A percentile compares a stretch with the other conserved stretches of the same genome.
Evolutionary conservation across 2,888 invertebrate species (phyloP).

Genomic region (Standfussiana lucernea): DNA sequence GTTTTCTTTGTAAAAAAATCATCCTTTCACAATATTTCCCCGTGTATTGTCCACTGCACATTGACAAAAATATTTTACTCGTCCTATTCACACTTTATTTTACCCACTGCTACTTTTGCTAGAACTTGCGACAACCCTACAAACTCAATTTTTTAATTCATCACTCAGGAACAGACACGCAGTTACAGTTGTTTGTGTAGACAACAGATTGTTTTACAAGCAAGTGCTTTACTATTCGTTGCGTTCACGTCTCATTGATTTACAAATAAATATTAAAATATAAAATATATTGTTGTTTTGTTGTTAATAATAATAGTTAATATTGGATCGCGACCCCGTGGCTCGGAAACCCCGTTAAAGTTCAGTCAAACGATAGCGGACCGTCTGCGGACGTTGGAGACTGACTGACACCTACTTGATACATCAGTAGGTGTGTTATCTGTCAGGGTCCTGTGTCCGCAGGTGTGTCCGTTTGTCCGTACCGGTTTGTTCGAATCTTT

Average conservation of each 20-base stretch:
- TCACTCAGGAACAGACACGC: conserved; percentile 69
- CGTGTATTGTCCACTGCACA: not conserved
- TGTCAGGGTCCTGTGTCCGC: not conserved
- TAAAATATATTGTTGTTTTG: not conserved
- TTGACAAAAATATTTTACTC: not conserved
- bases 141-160: conserved; percentile 71
- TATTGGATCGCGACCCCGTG: not conserved
- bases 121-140: conserved; percentile 73
- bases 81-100: not conserved
- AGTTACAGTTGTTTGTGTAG: conserved; percentile 80
- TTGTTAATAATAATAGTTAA: conserved; percentile 10
- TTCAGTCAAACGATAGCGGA: not conserved
- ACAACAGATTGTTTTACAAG: conserved; percentile 82
- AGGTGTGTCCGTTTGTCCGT: not conserved
- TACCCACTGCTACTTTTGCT: not conserved
- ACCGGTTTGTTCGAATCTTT: not conserved
- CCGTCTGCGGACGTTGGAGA: not conserved
- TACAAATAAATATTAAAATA: conserved; percentile 28
- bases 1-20: not conserved
- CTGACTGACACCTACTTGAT: not conserved
- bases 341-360: not conserved
- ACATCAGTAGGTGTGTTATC: not conserved
- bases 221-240: conserved; percentile 63
- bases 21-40: not conserved
- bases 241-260: conserved; percentile 64